Conservation (phyloP, 1,140 invertebrate genomes). For the Meloidogyne exigua region DNA sequence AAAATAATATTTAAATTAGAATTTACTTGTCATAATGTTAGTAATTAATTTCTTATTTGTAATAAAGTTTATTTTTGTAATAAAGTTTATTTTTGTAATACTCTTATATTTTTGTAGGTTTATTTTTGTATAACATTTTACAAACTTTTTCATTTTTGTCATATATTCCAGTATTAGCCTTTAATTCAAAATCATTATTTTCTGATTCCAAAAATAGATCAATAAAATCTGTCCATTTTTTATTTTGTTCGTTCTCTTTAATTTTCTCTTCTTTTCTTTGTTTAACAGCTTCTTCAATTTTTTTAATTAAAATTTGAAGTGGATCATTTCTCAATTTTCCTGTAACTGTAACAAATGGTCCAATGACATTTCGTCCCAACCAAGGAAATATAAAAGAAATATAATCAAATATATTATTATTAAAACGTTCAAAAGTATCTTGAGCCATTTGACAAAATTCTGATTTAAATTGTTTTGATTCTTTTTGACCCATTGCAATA, state of each 20-base stretch:
- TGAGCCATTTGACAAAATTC: slow-evolving; percentile 5
- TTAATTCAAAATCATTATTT: not conserved
- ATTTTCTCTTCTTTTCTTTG: slow-evolving; percentile 3
- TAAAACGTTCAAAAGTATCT: not conserved
- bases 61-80: not conserved
- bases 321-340: slow-evolving; percentile 3
- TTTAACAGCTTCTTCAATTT: slow-evolving; percentile 6
- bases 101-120: no score
- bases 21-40: no score
- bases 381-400: slow-evolving; percentile 17
- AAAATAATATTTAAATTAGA: no score
- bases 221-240: slow-evolving; percentile 48
- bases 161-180: not conserved
- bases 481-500: slow-evolving; percentile 53
- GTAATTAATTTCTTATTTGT: no score
- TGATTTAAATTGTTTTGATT: slow-evolving; percentile 42
- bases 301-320: not conserved
- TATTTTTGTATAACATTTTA: no score
- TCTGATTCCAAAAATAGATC: slow-evolving; percentile 45
- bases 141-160: no score
- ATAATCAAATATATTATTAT: slow-evolving; percentile 21
- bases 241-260: slow-evolving; percentile 4
- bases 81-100: no score
- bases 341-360: not conserved
- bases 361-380: not conserved